phyloP scores from a whole-genome alignment of 2,797 vertebrate species.

The Leucoraja ocellata region DNA sequence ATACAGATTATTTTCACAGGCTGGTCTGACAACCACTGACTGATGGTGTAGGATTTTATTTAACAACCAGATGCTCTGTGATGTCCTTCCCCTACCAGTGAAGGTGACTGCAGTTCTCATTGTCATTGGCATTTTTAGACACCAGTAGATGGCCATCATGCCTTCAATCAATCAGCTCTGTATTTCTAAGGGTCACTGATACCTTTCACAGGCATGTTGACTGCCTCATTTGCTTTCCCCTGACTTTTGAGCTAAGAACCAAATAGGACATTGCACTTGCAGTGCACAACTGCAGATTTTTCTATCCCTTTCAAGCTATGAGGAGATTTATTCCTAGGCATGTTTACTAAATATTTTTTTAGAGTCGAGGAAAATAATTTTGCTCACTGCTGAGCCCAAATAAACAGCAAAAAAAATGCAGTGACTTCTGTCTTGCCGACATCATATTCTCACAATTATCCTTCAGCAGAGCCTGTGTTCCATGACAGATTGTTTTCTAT shows the following conservation, averaged over 20 bases:
- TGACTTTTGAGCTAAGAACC: not conserved
- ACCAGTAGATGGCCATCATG: conserved; percentile 30
- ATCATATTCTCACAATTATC: not conserved
- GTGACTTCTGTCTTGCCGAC: not conserved
- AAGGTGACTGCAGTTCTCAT: conserved; percentile 34
- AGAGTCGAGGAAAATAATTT: not conserved
- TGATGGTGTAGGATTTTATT: conserved; percentile 26
- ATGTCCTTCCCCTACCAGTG: conserved; percentile 18
- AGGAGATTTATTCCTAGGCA: not conserved
- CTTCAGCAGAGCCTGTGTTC: not conserved
- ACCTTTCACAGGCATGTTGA: not conserved
- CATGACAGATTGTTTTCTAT: not conserved
- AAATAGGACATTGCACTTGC: not conserved
- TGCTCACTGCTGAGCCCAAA: not conserved
- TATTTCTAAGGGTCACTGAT: not conserved
- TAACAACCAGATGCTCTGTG: conserved; percentile 19
- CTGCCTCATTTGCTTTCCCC: conserved; percentile 16
- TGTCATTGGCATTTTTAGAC: conserved; percentile 21
- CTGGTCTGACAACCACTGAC: conserved; percentile 35
- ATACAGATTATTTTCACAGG: conserved; percentile 24
- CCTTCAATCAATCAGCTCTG: conserved; percentile 24
- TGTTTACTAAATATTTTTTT: not conserved
- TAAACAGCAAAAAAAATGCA: too few relatives aligned
- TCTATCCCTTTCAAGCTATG: not conserved
- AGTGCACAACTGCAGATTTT: not conserved